Conservation (phyloP, 2,113 vertebrate genomes). For the Reinhardtius hippoglossoides region DNA sequence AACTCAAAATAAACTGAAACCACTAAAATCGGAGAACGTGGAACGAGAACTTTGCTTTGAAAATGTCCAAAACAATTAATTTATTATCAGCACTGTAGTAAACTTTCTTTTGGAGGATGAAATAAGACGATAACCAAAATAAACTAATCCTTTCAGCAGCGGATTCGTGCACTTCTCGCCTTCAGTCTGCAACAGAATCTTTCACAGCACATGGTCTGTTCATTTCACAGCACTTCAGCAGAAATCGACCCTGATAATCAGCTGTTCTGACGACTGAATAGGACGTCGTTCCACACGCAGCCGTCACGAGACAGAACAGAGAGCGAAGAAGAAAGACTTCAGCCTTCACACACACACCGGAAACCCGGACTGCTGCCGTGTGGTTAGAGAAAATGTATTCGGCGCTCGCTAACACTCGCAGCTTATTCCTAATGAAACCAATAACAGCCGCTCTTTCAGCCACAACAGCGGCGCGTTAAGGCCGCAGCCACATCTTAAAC, state of each 20-base stretch:
- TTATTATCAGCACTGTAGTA: no score
- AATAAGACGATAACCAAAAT: no score
- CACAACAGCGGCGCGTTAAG: slow-evolving; percentile 31
- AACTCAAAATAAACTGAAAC: no score
- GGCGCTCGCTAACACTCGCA: not conserved
- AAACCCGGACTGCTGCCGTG: no score
- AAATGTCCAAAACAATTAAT: not conserved
- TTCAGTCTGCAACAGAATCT: not conserved
- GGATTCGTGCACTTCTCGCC: no score
- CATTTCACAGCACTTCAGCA: slow-evolving; percentile 14
- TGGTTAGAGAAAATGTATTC: no score
- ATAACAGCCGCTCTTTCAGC: slow-evolving; percentile 19
- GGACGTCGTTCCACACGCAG: slow-evolving; percentile 22
- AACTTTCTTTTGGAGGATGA: no score
- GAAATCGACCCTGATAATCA: slow-evolving; percentile 17
- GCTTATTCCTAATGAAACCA: slow-evolving; percentile 31
- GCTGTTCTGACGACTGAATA: slow-evolving; percentile 37
- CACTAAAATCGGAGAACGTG: not conserved
- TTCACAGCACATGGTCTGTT: not conserved
- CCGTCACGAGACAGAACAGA: not conserved
- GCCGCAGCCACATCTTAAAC: slow-evolving; percentile 22
- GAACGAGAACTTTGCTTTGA: not conserved
- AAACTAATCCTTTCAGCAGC: not conserved
- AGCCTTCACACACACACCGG: no score
- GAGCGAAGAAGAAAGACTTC: no score